These are phyloP conservation scores for Antheraea yamamai DNA, from an alignment of 2,888 invertebrate species.

Conservation along the genomic window DNA sequence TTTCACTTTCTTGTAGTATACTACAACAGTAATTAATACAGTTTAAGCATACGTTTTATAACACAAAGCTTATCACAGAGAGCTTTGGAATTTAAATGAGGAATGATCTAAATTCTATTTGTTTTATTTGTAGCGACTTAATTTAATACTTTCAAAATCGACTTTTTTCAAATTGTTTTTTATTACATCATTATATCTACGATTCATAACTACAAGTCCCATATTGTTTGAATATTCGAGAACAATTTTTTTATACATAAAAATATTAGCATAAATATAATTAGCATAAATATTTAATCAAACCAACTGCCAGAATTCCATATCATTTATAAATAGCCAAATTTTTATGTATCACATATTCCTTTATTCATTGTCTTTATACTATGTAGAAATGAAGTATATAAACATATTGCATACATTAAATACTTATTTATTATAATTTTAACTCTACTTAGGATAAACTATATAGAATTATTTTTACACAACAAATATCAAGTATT, in stretches of 20 bases:
- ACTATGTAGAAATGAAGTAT: too few relatives aligned
- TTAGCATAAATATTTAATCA: too few relatives aligned
- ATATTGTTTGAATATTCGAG: not conserved
- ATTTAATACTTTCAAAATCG: too few relatives aligned
- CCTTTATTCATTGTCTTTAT: not conserved
- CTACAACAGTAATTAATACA: not conserved
- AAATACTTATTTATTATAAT: not conserved
- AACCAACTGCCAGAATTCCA: not conserved
- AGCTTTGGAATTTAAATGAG: slow-evolving; percentile 51
- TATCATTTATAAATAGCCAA: not conserved
- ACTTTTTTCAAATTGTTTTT: not conserved
- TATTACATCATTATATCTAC: too few relatives aligned
- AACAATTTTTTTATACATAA: not conserved
- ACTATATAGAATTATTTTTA: not conserved
- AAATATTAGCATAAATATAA: not conserved
- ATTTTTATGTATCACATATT: not conserved
- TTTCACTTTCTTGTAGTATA: too few relatives aligned
- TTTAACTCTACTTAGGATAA: not conserved
- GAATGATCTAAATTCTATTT: slow-evolving; percentile 31
- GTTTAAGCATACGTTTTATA: slow-evolving; percentile 24
- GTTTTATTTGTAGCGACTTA: not conserved
- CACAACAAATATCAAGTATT: not conserved
- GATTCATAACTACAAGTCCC: too few relatives aligned
- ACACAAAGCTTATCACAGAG: slow-evolving; percentile 49
- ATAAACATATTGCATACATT: not conserved